Base-by-base conservation (phyloP, 2,113 vertebrate species). In the Mus spicilegus region DNA sequence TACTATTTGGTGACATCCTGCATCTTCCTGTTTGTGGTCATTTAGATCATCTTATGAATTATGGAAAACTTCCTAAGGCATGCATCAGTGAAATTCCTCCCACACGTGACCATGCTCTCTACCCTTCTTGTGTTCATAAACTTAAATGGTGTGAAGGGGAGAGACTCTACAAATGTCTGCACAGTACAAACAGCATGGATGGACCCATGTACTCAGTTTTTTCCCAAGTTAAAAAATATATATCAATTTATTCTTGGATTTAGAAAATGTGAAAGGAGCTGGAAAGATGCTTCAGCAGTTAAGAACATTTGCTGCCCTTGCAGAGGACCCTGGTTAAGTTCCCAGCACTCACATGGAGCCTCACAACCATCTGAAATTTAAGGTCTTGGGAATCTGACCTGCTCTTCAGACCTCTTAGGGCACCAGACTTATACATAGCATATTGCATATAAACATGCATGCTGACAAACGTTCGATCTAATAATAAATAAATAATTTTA, bases 51-150 rank as follows among this genome's bases (percentile, higher is more conserved):
- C 67, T 95, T 65, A 49, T 73, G 90, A 76, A 73, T 73, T 28
- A n/a, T 46, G 70, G 30, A 94, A 33, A 26, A 82, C 89, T 91
- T 93, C 94, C 82, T 51, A 93, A 89, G 90, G 82, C 54, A 69
- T 89, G 67, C 73, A 54, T 90, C 80, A 93, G 28, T 95, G 87
- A 81, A 88, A 91, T 17, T 87, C 30, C 39, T 69, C 49, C 51
- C 77, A 80, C 9, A 24, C 69, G 61, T 56, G 63, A 95, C 95
- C 95, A 75, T 93, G 54, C 14, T 78, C 28, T 54, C 49, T 54
- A 33, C 12, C 76, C 14, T 46, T 12, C 11, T 49, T 77, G 5
- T 49, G 42, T 77, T 46, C 75, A 77, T 49, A 30, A 49, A 49
- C 46, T 14, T 46, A 76, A 49, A 76, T 49, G 42, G 6, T 46